Conservation (phyloP, 2,113 vertebrate species). For the Hucho hucho region DNA sequence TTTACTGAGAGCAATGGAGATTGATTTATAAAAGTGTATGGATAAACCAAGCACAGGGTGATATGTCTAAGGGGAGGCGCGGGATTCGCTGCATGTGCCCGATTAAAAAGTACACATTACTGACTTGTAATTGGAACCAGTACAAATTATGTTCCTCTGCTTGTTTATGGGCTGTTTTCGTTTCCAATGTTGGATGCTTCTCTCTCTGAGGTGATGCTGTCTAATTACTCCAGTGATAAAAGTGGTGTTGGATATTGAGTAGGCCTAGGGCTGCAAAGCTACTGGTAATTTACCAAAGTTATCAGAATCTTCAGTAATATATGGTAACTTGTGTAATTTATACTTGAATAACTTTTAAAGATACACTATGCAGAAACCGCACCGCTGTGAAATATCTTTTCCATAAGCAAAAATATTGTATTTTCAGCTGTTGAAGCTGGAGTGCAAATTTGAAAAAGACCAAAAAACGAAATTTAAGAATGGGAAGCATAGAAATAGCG, state of each 20-base stretch:
- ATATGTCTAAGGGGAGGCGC: background rate
- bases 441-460: no score
- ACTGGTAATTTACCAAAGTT: no score
- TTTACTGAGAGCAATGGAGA: background rate
- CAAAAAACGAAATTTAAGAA: no score
- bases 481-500: no score
- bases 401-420: no score
- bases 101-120: background rate
- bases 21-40: background rate
- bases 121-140: background rate
- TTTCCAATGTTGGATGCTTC: background rate
- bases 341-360: no score
- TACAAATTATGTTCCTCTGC: background rate
- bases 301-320: no score
- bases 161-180: constrained; percentile 1
- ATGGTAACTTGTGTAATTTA: no score
- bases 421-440: no score
- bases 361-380: no score
- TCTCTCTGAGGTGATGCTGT: background rate
- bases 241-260: background rate
- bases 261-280: no score
- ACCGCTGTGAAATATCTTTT: no score
- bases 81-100: background rate
- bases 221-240: background rate
- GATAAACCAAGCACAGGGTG: background rate